Evolutionary conservation across 2,888 invertebrate species (phyloP).

Genomic region (Adineta ricciae): DNA sequence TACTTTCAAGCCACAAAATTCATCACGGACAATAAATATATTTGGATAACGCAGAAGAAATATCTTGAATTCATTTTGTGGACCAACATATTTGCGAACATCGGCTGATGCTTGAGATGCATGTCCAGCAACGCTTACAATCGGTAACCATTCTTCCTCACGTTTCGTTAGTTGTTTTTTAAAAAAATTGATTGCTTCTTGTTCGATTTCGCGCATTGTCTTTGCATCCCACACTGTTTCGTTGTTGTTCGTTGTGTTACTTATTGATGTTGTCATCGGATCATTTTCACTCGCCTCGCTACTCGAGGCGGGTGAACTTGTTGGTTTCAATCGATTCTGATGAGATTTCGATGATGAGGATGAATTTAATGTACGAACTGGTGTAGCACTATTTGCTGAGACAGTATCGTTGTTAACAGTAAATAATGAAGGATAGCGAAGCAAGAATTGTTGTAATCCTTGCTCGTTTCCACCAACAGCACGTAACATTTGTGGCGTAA

Average conservation of each 20-base stretch:
- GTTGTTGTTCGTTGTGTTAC: constrained; percentile 30
- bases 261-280: constrained; percentile 41
- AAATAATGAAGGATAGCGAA: constrained; percentile 90
- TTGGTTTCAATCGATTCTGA: constrained; percentile 25
- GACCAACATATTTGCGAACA: constrained; percentile 60
- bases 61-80: constrained; percentile 47
- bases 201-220: constrained; percentile 54
- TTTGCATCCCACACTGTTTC: constrained; percentile 25
- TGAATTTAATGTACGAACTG: constrained; percentile 35
- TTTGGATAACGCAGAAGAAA: constrained; percentile 49
- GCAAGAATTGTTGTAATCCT: constrained; percentile 82
- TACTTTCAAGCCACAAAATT: constrained; percentile 42
- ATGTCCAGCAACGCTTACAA: constrained; percentile 87
- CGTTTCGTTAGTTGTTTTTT: constrained; percentile 82
- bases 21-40: constrained; percentile 49
- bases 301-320: constrained; percentile 32
- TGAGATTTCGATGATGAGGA: constrained; percentile 27
- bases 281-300: constrained; percentile 39
- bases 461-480: constrained; percentile 76
- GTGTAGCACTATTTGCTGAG: constrained; percentile 36
- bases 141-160: constrained; percentile 89
- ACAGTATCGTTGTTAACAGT: constrained; percentile 66
- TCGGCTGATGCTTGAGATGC: constrained; percentile 89
- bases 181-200: constrained; percentile 94
- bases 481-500: constrained; percentile 82